Evolutionary conservation across 2,113 vertebrate species (phyloP).

Genomic region (Lepus americanus): DNA sequence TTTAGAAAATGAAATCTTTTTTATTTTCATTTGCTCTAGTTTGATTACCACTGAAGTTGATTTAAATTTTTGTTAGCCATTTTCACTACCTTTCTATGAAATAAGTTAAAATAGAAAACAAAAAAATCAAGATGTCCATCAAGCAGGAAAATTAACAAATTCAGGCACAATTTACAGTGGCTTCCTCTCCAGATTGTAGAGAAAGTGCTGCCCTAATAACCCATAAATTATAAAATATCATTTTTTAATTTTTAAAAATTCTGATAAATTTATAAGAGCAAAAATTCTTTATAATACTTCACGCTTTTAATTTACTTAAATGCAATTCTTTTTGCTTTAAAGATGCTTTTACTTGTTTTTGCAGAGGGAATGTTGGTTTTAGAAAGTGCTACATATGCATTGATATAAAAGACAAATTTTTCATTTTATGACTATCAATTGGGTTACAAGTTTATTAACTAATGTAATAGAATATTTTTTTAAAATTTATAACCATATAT

Average conservation of each 20-base stretch:
- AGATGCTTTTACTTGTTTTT: neutral
- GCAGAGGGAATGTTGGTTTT: neutral
- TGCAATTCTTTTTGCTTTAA: neutral
- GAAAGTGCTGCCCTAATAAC: neutral
- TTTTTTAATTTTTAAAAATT: neutral
- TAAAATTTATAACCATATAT: neutral
- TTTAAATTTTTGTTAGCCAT: neutral
- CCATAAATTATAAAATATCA: neutral
- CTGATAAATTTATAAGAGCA: neutral
- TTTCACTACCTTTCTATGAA: neutral
- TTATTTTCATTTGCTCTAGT: conserved; percentile 9
- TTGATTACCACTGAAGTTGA: neutral
- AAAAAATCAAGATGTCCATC: neutral
- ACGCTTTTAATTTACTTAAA: neutral
- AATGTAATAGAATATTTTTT: neutral
- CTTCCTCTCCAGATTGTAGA: neutral
- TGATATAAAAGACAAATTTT: neutral
- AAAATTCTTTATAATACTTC: neutral
- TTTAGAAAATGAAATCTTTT: neutral
- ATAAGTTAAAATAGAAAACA: neutral
- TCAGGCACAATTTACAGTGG: neutral
- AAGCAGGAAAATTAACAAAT: neutral
- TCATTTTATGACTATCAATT: neutral
- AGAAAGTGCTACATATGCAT: neutral
- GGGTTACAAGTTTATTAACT: neutral